phyloP scores from a whole-genome alignment of 2,113 vertebrate species.

The Grantiella picta region DNA sequence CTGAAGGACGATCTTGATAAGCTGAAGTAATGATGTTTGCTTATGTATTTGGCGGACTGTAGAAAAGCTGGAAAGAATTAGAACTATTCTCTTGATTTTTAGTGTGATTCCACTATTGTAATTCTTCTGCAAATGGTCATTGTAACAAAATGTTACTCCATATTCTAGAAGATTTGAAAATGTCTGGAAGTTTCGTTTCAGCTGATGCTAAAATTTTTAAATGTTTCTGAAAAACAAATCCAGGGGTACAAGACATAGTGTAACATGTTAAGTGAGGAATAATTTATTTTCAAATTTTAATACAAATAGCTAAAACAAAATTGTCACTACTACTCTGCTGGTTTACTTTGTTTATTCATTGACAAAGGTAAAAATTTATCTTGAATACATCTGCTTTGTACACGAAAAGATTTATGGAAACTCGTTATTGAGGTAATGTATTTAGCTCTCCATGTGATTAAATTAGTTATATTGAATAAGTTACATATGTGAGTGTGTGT shows the following conservation, averaged over 20 bases:
- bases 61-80: not conserved
- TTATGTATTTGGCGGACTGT: not conserved
- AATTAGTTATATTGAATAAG: not conserved
- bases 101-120: not conserved
- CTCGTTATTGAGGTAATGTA: not conserved
- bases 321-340: not conserved
- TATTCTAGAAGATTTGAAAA: not conserved
- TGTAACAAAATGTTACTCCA: not conserved
- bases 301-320: not conserved
- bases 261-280: not conserved
- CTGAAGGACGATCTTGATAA: not conserved
- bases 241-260: fast-evolving
- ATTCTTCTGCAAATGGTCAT: not conserved
- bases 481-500: not conserved
- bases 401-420: not conserved
- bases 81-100: not conserved
- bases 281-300: not conserved
- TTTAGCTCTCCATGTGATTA: not conserved
- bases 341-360: not conserved
- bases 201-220: not conserved
- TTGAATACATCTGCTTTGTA: not conserved
- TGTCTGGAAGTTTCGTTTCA: not conserved
- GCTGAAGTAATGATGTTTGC: not conserved
- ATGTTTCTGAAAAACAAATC: not conserved
- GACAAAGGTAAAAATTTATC: not conserved